phyloP scores from a whole-genome alignment of 1,140 invertebrate genomes.

The Himalopsyche phryganea region DNA sequence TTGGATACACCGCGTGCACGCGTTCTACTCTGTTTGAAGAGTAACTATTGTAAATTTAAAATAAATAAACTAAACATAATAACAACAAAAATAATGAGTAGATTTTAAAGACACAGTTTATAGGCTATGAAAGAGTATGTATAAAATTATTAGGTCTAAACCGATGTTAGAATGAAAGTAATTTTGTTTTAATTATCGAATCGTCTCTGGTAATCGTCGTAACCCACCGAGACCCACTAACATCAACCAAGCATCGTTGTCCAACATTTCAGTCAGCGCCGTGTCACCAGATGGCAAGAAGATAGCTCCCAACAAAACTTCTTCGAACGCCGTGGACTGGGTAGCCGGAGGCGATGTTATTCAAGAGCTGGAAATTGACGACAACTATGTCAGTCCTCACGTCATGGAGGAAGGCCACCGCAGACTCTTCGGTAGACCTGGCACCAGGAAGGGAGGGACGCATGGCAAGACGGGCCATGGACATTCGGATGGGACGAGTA shows the following conservation, averaged over 20 bases:
- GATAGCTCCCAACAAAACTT: conserved; percentile 15
- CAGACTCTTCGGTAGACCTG: conserved; percentile 38
- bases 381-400: conserved; percentile 32
- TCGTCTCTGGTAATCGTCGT: too few relatives aligned
- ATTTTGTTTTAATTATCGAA: too few relatives aligned
- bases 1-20: too few relatives aligned
- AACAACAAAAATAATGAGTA: too few relatives aligned
- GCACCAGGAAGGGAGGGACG: conserved; percentile 47
- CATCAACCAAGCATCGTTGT: background rate
- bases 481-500: conserved; percentile 25
- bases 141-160: too few relatives aligned
- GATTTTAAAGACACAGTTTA: too few relatives aligned
- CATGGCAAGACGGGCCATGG: conserved; percentile 22
- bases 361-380: conserved; percentile 27
- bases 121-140: too few relatives aligned
- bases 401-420: conserved; percentile 32
- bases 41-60: too few relatives aligned
- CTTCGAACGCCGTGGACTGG: conserved; percentile 20
- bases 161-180: too few relatives aligned
- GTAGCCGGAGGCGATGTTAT: conserved; percentile 24
- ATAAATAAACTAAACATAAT: too few relatives aligned
- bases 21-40: too few relatives aligned
- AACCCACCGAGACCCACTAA: background rate
- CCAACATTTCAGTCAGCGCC: conserved; percentile 24
- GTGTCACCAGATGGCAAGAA: conserved; percentile 12